Evolutionary conservation across 2,113 vertebrate species (phyloP).

Genomic region (Clarias magur): DNA sequence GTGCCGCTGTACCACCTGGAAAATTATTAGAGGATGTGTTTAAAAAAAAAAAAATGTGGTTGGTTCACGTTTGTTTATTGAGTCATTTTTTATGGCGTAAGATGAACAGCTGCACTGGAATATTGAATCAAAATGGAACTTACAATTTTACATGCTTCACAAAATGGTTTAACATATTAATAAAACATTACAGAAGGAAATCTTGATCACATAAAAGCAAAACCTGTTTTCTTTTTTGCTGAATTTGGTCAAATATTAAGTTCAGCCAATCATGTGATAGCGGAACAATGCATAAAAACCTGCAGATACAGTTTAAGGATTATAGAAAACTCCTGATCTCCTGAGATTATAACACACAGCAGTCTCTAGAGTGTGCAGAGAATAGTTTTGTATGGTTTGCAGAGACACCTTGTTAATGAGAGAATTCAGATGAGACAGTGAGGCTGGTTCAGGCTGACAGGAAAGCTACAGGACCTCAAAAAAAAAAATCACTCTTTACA

Average conservation of each 20-base stretch:
- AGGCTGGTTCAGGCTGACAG: neutral
- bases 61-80: neutral
- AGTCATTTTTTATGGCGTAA: neutral
- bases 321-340: neutral
- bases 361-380: neutral
- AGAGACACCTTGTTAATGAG: neutral
- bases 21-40: neutral
- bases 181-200: neutral
- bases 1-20: too few relatives aligned
- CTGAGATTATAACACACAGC: neutral
- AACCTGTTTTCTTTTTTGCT: neutral
- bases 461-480: neutral
- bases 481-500: neutral
- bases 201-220: neutral
- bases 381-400: neutral
- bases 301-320: neutral
- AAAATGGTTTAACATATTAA: neutral
- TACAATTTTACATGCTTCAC: neutral
- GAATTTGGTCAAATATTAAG: neutral
- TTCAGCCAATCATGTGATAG: neutral
- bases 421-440: neutral
- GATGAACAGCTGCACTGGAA: neutral
- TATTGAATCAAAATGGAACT: neutral
- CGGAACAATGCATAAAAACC: neutral
- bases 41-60: neutral